phyloP scores from a whole-genome alignment of 2,888 invertebrate species.

The Lochmaea crataegi region DNA sequence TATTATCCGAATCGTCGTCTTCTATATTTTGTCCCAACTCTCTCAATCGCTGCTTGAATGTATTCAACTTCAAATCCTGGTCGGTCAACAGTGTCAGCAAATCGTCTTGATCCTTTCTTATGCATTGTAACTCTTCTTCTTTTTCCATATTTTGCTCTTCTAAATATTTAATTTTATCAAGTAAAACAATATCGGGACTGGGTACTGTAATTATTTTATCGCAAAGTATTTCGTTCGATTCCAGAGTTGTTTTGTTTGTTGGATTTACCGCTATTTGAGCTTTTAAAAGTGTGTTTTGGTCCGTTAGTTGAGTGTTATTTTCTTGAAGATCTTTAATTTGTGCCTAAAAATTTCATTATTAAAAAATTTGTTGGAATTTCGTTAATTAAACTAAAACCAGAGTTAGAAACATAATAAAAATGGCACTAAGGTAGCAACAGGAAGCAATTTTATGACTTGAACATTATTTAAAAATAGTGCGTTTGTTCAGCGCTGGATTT shows the following conservation, averaged over 20 bases:
- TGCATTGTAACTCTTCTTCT: slow-evolving; percentile 60
- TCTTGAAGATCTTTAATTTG: slow-evolving; percentile 76
- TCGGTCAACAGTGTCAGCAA: slow-evolving; percentile 89
- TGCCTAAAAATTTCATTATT: slow-evolving; percentile 55
- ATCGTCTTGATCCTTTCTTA: slow-evolving; percentile 94
- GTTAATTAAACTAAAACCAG: too few species aligned
- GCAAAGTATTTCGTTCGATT: neutral
- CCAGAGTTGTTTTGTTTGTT: slow-evolving; percentile 8
- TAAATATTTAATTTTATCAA: slow-evolving; percentile 53
- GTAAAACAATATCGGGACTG: slow-evolving; percentile 1
- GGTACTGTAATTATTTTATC: neutral
- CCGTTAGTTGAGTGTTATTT: slow-evolving; percentile 81
- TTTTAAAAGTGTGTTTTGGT: slow-evolving; percentile 88
- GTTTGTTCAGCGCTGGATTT: too few species aligned
- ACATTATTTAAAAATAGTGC: too few species aligned
- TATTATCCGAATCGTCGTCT: slow-evolving; percentile 61
- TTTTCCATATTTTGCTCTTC: slow-evolving; percentile 50
- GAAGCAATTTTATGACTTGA: too few species aligned
- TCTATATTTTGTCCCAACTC: slow-evolving; percentile 62
- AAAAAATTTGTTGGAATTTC: too few species aligned
- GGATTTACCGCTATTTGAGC: slow-evolving; percentile 69
- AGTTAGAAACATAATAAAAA: too few species aligned
- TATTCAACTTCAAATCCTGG: slow-evolving; percentile 73
- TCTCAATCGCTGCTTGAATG: slow-evolving; percentile 60
- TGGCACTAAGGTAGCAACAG: too few species aligned